These are phyloP conservation scores for Ceratina calcarata DNA, from an alignment of 1,140 invertebrate species.

Conservation along the genomic window DNA sequence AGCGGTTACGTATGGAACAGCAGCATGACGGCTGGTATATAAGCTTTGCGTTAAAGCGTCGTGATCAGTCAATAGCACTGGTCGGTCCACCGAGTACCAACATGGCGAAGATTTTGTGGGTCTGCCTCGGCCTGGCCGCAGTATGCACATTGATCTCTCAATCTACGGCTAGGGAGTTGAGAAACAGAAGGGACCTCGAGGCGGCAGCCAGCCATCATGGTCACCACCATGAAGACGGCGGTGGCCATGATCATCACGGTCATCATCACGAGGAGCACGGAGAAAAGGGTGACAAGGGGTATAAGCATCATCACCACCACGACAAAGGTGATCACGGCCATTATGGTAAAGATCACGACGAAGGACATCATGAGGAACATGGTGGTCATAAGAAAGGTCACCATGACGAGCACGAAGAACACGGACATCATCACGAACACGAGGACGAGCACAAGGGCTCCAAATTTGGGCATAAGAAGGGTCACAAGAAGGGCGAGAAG, in stretches of 20 bases:
- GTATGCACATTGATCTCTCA: slow-evolving; percentile 48
- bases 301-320: slow-evolving; percentile 84
- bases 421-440: slow-evolving; percentile 87
- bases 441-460: slow-evolving; percentile 88
- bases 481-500: slow-evolving; percentile 88
- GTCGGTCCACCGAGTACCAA: slow-evolving; percentile 57
- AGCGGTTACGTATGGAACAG: slow-evolving; percentile 66
- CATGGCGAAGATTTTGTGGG: slow-evolving; percentile 55
- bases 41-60: slow-evolving; percentile 62
- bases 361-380: slow-evolving; percentile 85
- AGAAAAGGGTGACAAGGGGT: slow-evolving; percentile 85
- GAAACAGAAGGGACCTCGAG: slow-evolving; percentile 67
- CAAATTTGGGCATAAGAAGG: slow-evolving; percentile 89
- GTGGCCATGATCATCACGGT: slow-evolving; percentile 83
- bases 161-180: slow-evolving; percentile 55
- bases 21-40: slow-evolving; percentile 62
- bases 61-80: slow-evolving; percentile 64
- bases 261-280: slow-evolving; percentile 84
- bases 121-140: slow-evolving; percentile 47
- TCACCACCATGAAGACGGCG: slow-evolving; percentile 82
- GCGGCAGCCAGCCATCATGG: slow-evolving; percentile 80
- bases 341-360: slow-evolving; percentile 80
- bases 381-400: slow-evolving; percentile 88
- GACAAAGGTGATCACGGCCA: slow-evolving; percentile 85
- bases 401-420: slow-evolving; percentile 85